phyloP scores from a whole-genome alignment of 2,797 vertebrate species.

The Onychomys leucogaster region DNA sequence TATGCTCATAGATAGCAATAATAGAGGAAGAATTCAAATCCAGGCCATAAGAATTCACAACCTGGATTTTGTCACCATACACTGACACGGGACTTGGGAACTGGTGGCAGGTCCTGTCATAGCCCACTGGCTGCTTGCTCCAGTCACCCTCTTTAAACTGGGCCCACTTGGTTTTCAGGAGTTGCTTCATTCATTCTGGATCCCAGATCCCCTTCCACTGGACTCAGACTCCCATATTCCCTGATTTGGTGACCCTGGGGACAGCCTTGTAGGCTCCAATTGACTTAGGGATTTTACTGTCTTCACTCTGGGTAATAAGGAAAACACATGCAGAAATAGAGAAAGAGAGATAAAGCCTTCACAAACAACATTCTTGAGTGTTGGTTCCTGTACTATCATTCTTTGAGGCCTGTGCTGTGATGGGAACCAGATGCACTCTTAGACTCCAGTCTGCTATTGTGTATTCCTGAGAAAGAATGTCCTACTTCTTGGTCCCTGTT shows the following conservation, averaged over 20 bases:
- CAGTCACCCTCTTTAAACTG: not conserved
- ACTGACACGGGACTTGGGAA: no score
- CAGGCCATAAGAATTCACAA: not conserved
- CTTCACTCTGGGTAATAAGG: not conserved
- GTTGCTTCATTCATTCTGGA: not conserved
- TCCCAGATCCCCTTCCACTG: not conserved
- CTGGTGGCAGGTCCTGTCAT: not conserved
- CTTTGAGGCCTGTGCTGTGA: not conserved
- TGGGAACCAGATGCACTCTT: not conserved
- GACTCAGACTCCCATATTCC: not conserved
- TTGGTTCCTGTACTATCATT: not conserved
- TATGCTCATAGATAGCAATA: not conserved
- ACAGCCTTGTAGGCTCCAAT: slow-evolving; percentile 9
- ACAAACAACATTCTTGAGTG: not conserved
- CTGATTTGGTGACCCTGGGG: not conserved
- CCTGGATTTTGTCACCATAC: not conserved
- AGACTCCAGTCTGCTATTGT: not conserved
- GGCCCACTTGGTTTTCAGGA: not conserved
- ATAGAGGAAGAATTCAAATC: not conserved
- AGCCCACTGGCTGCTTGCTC: not conserved
- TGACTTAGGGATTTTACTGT: slow-evolving; percentile 8
- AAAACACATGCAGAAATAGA: not conserved
- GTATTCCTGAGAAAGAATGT: not conserved
- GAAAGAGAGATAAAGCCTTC: not conserved
- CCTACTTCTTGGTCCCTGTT: not conserved